These are phyloP conservation scores for Pampus argenteus DNA, from an alignment of 2,797 vertebrate genomes.

Conservation along the genomic window DNA sequence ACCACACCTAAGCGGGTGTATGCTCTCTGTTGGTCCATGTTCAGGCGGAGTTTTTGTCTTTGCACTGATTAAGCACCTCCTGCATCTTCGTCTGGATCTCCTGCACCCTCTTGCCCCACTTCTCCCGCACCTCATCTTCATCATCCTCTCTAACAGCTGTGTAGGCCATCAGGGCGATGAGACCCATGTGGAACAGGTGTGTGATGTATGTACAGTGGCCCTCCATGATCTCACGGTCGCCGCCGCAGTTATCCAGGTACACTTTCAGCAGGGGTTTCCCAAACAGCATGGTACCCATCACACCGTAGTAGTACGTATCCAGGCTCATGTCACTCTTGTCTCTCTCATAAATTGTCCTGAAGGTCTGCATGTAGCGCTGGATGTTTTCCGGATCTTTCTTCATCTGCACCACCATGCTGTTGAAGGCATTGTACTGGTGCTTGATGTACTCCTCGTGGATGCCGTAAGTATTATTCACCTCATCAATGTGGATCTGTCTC, in stretches of 20 bases:
- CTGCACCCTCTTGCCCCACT: slow-evolving; percentile 78
- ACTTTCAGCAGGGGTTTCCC: slow-evolving; percentile 82
- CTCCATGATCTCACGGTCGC: slow-evolving; percentile 81
- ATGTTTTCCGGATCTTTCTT: slow-evolving; percentile 74
- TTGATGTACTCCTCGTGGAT: slow-evolving; percentile 86
- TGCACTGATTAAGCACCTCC: slow-evolving; percentile 80
- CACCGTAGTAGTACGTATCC: slow-evolving; percentile 81
- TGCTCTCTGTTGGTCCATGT: slow-evolving; percentile 14
- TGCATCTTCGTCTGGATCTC: slow-evolving; percentile 84
- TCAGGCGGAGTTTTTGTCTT: slow-evolving; percentile 49
- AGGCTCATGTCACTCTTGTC: slow-evolving; percentile 79
- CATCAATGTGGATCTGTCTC: slow-evolving; percentile 78
- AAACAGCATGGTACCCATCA: slow-evolving; percentile 76
- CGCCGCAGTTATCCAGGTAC: slow-evolving; percentile 80
- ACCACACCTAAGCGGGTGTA: slow-evolving; percentile 14
- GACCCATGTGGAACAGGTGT: slow-evolving; percentile 86
- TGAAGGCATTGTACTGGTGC: slow-evolving; percentile 84
- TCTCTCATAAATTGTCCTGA: slow-evolving; percentile 77
- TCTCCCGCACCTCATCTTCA: slow-evolving; percentile 80
- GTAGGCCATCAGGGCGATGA: slow-evolving; percentile 85
- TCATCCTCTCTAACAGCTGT: slow-evolving; percentile 83
- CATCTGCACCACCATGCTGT: slow-evolving; percentile 78
- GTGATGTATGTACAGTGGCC: slow-evolving; percentile 80
- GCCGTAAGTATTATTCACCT: slow-evolving; percentile 83
- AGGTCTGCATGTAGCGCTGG: slow-evolving; percentile 68